These are phyloP conservation scores for Acropternis orthonyx DNA, from an alignment of 2,797 vertebrate genomes.

Conservation along the genomic window DNA sequence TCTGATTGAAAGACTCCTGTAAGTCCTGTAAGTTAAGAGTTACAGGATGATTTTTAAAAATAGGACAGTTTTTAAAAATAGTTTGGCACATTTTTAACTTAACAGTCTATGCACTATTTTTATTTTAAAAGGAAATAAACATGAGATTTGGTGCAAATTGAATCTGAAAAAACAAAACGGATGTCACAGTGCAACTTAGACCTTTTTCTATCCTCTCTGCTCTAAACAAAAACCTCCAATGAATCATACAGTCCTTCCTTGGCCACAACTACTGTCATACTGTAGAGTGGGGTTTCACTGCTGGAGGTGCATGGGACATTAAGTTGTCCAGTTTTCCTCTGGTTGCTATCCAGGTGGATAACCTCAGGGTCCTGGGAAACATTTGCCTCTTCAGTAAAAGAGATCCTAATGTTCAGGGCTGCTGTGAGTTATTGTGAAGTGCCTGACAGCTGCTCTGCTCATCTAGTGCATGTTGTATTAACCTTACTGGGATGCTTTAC, in stretches of 20 bases:
- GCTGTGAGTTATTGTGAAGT: constrained; percentile 30
- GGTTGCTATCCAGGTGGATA: constrained; percentile 44
- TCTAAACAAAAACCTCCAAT: neutral
- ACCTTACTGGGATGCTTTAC: neutral
- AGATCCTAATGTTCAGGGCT: neutral
- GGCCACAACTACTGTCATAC: constrained; percentile 7
- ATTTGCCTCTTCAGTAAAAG: neutral
- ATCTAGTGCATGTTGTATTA: neutral
- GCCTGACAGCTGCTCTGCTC: constrained; percentile 35
- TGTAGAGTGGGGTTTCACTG: neutral
- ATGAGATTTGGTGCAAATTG: neutral
- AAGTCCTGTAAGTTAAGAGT: neutral
- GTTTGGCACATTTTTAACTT: neutral
- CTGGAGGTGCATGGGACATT: neutral
- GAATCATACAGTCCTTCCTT: neutral
- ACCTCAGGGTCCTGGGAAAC: constrained; percentile 59
- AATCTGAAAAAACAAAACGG: neutral
- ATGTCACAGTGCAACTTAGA: neutral
- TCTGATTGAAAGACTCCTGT: neutral
- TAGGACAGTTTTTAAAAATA: neutral
- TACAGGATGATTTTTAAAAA: neutral
- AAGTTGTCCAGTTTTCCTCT: constrained; percentile 16
- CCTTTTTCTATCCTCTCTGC: neutral
- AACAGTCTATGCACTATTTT: neutral
- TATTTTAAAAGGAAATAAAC: neutral